phyloP scores from a whole-genome alignment of 1,140 invertebrate species.

The Prorops nasuta region DNA sequence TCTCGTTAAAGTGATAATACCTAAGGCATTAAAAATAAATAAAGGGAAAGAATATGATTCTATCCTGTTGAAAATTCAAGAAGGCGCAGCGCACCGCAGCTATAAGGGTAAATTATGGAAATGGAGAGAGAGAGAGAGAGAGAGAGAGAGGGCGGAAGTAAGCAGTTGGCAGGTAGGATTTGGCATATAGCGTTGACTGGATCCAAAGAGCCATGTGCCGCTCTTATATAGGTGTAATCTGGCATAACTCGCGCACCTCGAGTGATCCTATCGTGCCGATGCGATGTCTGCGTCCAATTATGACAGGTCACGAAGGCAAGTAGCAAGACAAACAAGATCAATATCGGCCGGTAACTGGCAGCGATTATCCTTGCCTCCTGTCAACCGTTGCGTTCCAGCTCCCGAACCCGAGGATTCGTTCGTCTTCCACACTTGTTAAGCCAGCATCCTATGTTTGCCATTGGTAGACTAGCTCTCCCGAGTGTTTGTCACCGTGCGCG shows the following conservation, averaged over 20 bases:
- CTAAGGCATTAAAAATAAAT: no score
- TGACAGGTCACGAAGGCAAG: not conserved
- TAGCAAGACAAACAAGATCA: not conserved
- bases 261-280: not conserved
- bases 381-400: no score
- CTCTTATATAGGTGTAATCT: not conserved
- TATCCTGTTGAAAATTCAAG: no score
- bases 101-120: not conserved
- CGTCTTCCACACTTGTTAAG: no score
- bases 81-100: not conserved
- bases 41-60: no score
- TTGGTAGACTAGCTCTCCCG: not conserved
- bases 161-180: no score
- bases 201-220: not conserved
- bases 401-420: no score
- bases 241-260: not conserved
- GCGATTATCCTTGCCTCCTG: not conserved
- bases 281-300: not conserved
- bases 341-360: not conserved
- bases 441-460: not conserved
- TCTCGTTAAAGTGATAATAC: no score
- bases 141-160: conserved; percentile 3
- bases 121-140: conserved; percentile 7
- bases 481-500: not conserved
- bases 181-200: not conserved